These are phyloP conservation scores for Notothenia rossii DNA, from an alignment of 2,113 vertebrate species.

Conservation along the genomic window DNA sequence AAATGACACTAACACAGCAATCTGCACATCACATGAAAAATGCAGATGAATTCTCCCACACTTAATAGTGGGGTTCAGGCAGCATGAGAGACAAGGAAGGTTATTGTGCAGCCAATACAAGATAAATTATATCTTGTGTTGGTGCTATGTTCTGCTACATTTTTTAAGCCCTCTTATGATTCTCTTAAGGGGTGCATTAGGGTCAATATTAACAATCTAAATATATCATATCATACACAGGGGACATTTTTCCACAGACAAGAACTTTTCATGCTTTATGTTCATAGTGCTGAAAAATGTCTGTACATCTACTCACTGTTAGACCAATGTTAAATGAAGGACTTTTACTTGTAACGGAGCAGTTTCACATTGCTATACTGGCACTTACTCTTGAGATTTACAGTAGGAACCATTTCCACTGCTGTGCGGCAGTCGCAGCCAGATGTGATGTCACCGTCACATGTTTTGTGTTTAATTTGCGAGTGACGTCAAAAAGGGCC, in stretches of 20 bases:
- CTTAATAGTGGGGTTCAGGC: not conserved
- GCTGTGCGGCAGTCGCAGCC: conserved; percentile 4
- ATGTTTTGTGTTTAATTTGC: conserved; percentile 52
- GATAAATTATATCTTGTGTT: not conserved
- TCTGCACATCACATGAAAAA: conserved; percentile 28
- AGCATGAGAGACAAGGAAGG: not conserved
- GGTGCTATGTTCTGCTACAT: not conserved
- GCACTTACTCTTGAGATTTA: not conserved
- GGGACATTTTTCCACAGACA: not conserved
- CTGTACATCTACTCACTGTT: not conserved
- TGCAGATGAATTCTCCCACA: conserved; percentile 3
- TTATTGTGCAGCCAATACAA: not conserved
- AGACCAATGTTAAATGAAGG: not conserved
- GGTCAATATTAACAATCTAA: not conserved
- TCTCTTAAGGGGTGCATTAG: not conserved
- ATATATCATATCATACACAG: not conserved
- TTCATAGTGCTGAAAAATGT: not conserved
- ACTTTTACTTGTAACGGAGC: not conserved
- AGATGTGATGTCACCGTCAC: conserved; percentile 61
- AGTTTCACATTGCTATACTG: not conserved
- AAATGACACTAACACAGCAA: conserved; percentile 8
- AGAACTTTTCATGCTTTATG: not conserved
- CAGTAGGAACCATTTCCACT: not conserved
- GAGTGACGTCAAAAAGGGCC: conserved; percentile 29
- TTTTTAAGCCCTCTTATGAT: not conserved